Percentiles rank a stretch among this genome's conserved stretches.
Conservation (phyloP, 2,797 vertebrate species). For the Acridotheres tristis region DNA sequence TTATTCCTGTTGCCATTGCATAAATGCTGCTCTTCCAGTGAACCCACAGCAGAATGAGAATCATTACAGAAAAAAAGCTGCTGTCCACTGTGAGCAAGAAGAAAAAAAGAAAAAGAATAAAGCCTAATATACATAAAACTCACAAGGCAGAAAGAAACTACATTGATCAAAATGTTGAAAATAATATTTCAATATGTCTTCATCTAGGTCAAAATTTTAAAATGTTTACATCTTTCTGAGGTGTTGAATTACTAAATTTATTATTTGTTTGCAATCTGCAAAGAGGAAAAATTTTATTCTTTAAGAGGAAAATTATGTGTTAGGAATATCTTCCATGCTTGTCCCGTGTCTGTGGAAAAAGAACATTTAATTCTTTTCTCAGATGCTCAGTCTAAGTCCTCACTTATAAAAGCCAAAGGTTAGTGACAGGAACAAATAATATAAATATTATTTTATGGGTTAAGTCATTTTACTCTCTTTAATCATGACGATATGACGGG, state of each 20-base stretch:
- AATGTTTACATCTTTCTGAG: background rate
- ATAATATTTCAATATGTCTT: background rate
- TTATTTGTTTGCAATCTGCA: background rate
- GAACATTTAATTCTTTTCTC: background rate
- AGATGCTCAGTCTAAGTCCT: background rate
- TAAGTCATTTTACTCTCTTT: background rate
- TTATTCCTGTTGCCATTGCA: background rate
- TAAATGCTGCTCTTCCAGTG: background rate
- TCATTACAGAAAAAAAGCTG: background rate
- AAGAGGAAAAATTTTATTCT: background rate
- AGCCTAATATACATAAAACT: background rate
- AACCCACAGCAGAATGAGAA: background rate
- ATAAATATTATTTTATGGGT: background rate
- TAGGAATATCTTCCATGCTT: background rate
- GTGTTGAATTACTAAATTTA: background rate
- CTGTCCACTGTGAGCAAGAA: background rate
- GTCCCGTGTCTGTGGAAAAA: background rate
- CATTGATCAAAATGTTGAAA: background rate
- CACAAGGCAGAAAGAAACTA: background rate
- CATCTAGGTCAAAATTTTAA: background rate
- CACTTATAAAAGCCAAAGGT: background rate
- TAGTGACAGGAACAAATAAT: background rate
- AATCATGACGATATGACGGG: background rate
- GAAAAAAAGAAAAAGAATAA: background rate
- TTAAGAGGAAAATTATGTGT: background rate